Percentiles rank a stretch among this genome's conserved stretches.
Conservation (phyloP, 1,140 invertebrate species). For the Lepidurus arcticus region DNA sequence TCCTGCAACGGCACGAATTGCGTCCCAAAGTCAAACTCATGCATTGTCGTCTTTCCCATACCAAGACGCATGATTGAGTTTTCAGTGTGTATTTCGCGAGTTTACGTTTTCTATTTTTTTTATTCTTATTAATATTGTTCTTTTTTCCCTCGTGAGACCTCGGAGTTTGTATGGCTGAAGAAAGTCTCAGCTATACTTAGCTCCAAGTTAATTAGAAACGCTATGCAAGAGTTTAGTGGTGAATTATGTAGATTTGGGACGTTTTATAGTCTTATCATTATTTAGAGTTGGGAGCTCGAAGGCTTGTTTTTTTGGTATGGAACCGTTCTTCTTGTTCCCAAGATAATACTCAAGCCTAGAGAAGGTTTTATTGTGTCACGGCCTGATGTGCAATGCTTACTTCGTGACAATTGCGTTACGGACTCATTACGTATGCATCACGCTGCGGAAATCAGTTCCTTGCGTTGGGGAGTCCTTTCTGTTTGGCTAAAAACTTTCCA, state of each 20-base stretch:
- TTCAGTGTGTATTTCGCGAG: background rate
- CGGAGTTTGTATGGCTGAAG: background rate
- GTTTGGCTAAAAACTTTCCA: background rate
- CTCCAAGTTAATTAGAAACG: background rate
- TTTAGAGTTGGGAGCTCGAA: background rate
- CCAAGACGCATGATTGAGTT: background rate
- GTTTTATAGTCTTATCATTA: conserved; percentile 16
- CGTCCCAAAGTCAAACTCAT: background rate
- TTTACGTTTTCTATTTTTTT: background rate
- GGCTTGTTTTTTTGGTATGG: background rate
- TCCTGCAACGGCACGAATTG: background rate
- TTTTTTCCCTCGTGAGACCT: background rate
- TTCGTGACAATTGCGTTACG: conserved; percentile 18
- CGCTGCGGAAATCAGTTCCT: conserved; percentile 1
- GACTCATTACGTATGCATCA: conserved; percentile 19
- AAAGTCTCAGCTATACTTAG: background rate
- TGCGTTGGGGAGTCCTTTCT: background rate
- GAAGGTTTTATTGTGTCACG: conserved; percentile 6
- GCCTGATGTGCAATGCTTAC: conserved; percentile 17
- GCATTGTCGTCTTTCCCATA: background rate
- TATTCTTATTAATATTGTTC: background rate
- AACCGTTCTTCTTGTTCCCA: background rate
- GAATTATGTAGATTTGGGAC: background rate
- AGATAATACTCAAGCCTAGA: background rate
- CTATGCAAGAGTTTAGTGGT: background rate